Base-by-base conservation (phyloP, 1,140 invertebrate species). In the Mya arenaria region DNA sequence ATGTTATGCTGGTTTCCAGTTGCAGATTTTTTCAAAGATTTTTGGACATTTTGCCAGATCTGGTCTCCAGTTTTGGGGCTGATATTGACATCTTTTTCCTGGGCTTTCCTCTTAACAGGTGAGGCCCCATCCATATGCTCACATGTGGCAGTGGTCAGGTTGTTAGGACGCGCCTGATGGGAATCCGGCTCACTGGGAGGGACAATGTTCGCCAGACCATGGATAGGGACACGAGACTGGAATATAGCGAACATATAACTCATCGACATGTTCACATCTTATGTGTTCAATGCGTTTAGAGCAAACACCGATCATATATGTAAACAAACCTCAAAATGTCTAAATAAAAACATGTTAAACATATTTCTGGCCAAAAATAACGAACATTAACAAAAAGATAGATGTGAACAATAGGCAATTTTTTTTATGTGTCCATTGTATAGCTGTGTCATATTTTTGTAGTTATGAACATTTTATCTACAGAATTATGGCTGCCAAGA, bases 151-250 rank as follows among this genome's bases (percentile, higher is more conserved):
- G 80, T 77, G 65, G 82, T 79, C 66, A 82, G 52, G 48, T 62
- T 74, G 66, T 79, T 80, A 72, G 83, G 75, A 48, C 58, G 71
- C 13, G 52, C 10, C 36, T 78, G 72, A 69, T 87, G 88, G 32
- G 88, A 88, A 78, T 91, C 89, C 32, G 91, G 91, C 82, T 92
- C 91, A 86, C 89, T 91, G 8, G 91, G 91, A 63, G 91, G 91
- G 25, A 92, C 91, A 72, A 92, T 90, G 73, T 92, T 91, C 15
- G 83, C 90, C 36, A 92, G 66, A 55, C 91, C 91, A 60, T 92
- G 90, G 15, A 91, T 88, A 36, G 91, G 91, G 56, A 92, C 91
- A n/a, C 91, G 75, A 23, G 90, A 90, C 87, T 91, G 79, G 36
- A 85, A 84, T 34, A 48, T 52, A 30, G 39, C 4, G 10, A n/a